Conservation (phyloP, 2,888 invertebrate species). For the Cantharis flavilabris region DNA sequence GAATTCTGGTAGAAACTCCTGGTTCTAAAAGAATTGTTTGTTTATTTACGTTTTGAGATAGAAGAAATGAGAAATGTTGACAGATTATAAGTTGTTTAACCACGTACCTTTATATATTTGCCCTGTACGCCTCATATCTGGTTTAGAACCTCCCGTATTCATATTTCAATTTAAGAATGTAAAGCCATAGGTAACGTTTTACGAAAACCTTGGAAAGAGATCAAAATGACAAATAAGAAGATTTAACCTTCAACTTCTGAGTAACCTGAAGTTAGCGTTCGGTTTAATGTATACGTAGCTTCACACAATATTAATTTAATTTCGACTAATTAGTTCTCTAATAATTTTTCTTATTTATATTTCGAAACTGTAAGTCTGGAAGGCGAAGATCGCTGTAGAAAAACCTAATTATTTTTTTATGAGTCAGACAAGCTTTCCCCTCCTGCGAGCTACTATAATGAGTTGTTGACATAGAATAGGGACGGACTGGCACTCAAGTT, state of each 20-base stretch:
- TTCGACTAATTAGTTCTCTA: too few species aligned
- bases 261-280: background rate
- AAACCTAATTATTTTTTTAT: too few species aligned
- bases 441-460: too few species aligned
- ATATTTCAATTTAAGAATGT: constrained; percentile 12
- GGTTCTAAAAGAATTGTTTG: constrained; percentile 49
- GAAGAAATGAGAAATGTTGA: background rate
- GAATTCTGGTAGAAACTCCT: constrained; percentile 53
- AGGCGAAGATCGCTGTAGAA: too few species aligned
- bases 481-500: too few species aligned
- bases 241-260: background rate
- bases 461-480: too few species aligned
- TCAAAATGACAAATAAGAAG: background rate
- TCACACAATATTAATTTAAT: too few species aligned
- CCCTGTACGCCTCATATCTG: constrained; percentile 63
- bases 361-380: too few species aligned
- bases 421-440: too few species aligned
- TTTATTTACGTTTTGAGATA: background rate
- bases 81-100: constrained; percentile 9
- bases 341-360: too few species aligned
- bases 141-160: constrained; percentile 37
- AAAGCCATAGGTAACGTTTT: background rate
- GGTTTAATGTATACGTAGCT: too few species aligned
- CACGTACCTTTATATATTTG: constrained; percentile 62
- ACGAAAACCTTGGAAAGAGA: background rate